A percentile compares a stretch with the other conserved stretches of the same genome.
phyloP scores from a whole-genome alignment of 1,140 invertebrate species.

The Conopomorpha cramerella region DNA sequence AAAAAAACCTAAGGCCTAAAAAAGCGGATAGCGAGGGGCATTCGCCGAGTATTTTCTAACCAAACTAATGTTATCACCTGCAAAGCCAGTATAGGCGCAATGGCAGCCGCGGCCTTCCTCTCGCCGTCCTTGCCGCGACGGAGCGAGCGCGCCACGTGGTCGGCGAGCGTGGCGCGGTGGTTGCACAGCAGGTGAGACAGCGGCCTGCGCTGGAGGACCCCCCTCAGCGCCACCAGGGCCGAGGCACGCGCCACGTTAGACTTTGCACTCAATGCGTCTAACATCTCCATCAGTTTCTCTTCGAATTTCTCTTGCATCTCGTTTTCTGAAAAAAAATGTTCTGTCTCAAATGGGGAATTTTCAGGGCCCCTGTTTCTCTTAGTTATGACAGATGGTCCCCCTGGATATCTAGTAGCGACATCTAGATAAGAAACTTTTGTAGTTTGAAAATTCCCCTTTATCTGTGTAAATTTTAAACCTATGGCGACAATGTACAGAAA shows the following conservation, averaged over 20 bases:
- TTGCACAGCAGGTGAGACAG: constrained; percentile 77
- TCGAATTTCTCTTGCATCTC: constrained; percentile 80
- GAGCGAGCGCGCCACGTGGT: constrained; percentile 78
- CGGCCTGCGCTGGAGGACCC: constrained; percentile 79
- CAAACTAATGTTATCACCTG: constrained; percentile 65
- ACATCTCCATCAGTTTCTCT: constrained; percentile 83
- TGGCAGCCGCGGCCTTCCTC: constrained; percentile 75
- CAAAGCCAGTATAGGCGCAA: constrained; percentile 80
- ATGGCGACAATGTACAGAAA: too few species aligned
- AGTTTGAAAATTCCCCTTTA: too few species aligned
- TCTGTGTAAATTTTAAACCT: too few species aligned
- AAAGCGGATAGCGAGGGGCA: too few species aligned
- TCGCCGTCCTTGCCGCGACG: constrained; percentile 83
- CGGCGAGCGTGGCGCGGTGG: constrained; percentile 79
- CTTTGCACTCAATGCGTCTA: constrained; percentile 85
- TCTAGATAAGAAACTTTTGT: too few species aligned
- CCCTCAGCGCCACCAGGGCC: constrained; percentile 74
- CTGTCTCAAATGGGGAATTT: too few species aligned
- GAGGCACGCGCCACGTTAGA: constrained; percentile 79
- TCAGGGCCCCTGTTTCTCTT: too few species aligned
- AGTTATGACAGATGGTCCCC: too few species aligned
- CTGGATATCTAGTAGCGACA: too few species aligned
- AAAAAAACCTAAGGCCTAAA: too few species aligned
- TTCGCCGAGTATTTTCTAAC: too few species aligned
- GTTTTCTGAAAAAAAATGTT: constrained; percentile 53